Conservation (phyloP, 2,888 invertebrate species). For the Tortricodes alternella region DNA sequence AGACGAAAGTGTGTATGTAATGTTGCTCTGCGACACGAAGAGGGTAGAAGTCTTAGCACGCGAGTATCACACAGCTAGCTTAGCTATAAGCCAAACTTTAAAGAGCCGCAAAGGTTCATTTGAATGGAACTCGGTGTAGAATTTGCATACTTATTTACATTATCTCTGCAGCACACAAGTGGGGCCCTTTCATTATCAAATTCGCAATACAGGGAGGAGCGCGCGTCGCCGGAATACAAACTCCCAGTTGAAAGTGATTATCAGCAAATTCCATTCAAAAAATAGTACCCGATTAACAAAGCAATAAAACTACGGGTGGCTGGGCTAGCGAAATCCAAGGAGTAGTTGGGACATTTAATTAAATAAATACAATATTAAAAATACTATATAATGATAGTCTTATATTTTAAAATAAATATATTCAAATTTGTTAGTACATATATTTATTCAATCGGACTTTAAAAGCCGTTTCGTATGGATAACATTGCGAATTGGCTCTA, state of each 20-base stretch:
- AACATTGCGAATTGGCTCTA: no score
- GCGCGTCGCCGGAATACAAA: conserved; percentile 71
- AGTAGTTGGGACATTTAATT: conserved; percentile 16
- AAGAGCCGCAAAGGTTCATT: conserved; percentile 78
- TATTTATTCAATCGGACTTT: no score
- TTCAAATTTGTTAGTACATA: no score
- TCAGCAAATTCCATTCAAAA: conserved; percentile 67
- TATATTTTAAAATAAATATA: no score
- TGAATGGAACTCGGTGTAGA: conserved; percentile 76
- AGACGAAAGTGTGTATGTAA: background rate
- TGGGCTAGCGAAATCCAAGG: conserved; percentile 31
- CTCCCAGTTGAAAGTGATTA: conserved; percentile 73
- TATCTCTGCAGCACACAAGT: conserved; percentile 81
- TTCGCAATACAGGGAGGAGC: conserved; percentile 69
- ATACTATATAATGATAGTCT: no score
- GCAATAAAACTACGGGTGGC: conserved; percentile 55
- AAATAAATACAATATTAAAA: conserved; percentile 29
- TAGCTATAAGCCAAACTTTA: conserved; percentile 71
- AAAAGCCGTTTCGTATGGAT: no score
- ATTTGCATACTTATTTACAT: conserved; percentile 83
- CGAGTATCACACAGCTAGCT: conserved; percentile 54
- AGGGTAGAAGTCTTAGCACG: conserved; percentile 46
- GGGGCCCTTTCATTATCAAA: conserved; percentile 81
- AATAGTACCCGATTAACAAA: conserved; percentile 62
- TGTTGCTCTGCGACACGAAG: conserved; percentile 29